Evolutionary conservation across 2,888 invertebrate species (phyloP).

Genomic region (Caenorhabditis sp.): DNA sequence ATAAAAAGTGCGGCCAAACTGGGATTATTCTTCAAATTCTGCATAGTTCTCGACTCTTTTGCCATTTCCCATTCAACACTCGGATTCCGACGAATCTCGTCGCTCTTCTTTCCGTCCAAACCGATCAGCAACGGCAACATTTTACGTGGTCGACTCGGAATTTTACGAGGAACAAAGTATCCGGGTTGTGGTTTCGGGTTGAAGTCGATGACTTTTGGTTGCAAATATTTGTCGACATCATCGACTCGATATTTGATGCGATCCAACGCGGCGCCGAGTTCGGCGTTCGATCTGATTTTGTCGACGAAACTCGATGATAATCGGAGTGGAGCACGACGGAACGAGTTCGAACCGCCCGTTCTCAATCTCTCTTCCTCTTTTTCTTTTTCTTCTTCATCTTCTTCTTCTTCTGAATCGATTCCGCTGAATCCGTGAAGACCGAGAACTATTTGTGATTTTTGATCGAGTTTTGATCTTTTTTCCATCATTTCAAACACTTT

Average conservation of each 20-base stretch:
- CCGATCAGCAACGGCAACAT: constrained; percentile 65
- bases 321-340: constrained; percentile 39
- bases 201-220: constrained; percentile 45
- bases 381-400: constrained; percentile 31
- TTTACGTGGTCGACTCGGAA: constrained; percentile 59
- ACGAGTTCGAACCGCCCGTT: constrained; percentile 24
- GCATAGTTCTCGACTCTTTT: constrained; percentile 31
- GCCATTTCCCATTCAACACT: constrained; percentile 22
- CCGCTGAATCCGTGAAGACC: constrained; percentile 42
- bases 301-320: constrained; percentile 42
- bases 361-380: constrained; percentile 7
- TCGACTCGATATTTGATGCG: constrained; percentile 39
- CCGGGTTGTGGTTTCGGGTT: constrained; percentile 60
- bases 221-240: constrained; percentile 55
- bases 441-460: constrained; percentile 45
- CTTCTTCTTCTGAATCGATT: constrained; percentile 8
- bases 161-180: constrained; percentile 52
- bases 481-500: constrained; percentile 25
- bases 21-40: constrained; percentile 59
- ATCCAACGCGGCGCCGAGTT: constrained; percentile 33
- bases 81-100: constrained; percentile 31
- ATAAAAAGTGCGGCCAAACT: constrained; percentile 59
- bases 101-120: constrained; percentile 33
- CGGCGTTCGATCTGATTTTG: constrained; percentile 37
- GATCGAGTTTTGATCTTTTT: constrained; percentile 38